A percentile compares a stretch with the other conserved stretches of the same genome.
phyloP scores from a whole-genome alignment of 2,888 invertebrate genomes.

The Arctia plantaginis region DNA sequence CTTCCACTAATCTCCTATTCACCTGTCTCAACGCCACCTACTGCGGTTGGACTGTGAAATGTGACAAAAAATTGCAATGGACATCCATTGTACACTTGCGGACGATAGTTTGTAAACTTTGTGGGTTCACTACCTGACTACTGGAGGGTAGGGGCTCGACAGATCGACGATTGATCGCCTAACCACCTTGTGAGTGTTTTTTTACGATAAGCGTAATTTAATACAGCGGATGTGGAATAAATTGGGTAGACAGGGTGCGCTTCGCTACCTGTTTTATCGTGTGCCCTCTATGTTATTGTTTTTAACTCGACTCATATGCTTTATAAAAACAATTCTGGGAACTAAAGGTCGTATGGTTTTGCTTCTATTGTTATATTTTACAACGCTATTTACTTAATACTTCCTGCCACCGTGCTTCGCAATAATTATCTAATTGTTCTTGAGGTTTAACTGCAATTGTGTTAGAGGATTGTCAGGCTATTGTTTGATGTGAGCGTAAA shows the following conservation, averaged over 20 bases:
- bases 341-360: conserved; percentile 74
- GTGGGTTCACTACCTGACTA: conserved; percentile 82
- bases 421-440: conserved; percentile 69
- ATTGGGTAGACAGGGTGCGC: conserved; percentile 85
- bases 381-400: conserved; percentile 66
- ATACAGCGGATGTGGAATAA: conserved; percentile 85
- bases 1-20: conserved; percentile 81
- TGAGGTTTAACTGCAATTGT: conserved; percentile 44
- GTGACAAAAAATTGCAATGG: conserved; percentile 86
- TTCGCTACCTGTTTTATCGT: conserved; percentile 84
- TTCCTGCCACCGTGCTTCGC: conserved; percentile 81
- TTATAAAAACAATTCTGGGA: conserved; percentile 74
- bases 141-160: conserved; percentile 71
- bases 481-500: background rate
- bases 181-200: conserved; percentile 82
- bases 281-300: conserved; percentile 72
- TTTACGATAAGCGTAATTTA: conserved; percentile 78
- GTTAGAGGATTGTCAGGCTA: conserved; percentile 17
- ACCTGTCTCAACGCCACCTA: conserved; percentile 77
- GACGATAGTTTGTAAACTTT: conserved; percentile 81
- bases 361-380: conserved; percentile 73
- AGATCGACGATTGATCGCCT: conserved; percentile 75
- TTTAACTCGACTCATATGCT: conserved; percentile 64
- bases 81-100: conserved; percentile 68
- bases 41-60: conserved; percentile 83